phyloP scores from a whole-genome alignment of 2,888 invertebrate genomes.

The Sepioteuthis lessoniana region DNA sequence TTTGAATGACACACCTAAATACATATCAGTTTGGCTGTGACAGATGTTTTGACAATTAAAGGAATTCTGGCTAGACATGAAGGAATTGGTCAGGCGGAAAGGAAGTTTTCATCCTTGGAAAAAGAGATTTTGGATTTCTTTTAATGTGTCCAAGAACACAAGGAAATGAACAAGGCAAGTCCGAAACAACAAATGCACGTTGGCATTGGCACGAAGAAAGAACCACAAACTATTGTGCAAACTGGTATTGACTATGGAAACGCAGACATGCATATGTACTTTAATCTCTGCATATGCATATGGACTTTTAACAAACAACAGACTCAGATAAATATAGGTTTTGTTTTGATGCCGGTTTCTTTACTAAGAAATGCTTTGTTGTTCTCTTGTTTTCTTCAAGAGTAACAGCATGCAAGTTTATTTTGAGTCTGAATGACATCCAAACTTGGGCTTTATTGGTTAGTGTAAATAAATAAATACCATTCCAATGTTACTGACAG shows the following conservation, averaged over 20 bases:
- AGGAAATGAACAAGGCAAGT: background rate
- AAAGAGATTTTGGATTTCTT: background rate
- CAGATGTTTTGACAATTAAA: constrained; percentile 21
- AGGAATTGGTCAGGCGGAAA: constrained; percentile 16
- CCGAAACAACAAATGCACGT: background rate
- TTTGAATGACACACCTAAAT: background rate
- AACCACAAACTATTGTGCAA: background rate
- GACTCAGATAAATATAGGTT: no score
- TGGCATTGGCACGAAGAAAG: background rate
- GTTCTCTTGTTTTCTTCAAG: no score
- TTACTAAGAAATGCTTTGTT: no score
- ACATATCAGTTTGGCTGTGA: background rate
- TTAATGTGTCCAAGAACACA: background rate
- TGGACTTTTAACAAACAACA: no score
- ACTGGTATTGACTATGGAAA: background rate
- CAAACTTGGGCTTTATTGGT: no score
- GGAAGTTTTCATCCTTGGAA: background rate
- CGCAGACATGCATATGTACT: background rate
- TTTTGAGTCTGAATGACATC: no score
- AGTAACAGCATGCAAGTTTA: no score
- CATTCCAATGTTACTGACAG: no score
- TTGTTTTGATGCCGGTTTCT: no score
- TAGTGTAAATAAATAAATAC: no score
- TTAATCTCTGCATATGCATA: no score
- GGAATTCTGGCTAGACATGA: background rate